Base-by-base conservation (phyloP, 2,797 vertebrate species). In the Nothura maculosa region DNA sequence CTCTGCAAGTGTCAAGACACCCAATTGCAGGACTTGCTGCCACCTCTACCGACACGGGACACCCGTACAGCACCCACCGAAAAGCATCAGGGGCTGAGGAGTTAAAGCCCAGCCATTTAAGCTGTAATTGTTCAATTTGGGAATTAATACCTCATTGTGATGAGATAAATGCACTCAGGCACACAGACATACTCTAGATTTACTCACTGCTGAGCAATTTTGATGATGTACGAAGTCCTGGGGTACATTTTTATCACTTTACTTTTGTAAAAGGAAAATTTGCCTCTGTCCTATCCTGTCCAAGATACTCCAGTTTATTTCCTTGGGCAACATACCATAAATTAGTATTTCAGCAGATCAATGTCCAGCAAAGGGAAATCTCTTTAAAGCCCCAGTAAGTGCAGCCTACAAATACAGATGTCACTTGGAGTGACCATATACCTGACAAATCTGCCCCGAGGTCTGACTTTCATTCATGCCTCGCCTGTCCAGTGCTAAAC, bases 401-500 rank as follows among this genome's bases (percentile, higher is more conserved):
- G 40, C 4, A 11, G n/a, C 32, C 34, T 2, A 2, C 38, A 83
- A 62, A 66, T 32, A 66, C 28, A 38, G 4, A 10, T 63, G 38
- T 30, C 61, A 42, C 9, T 68, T 28, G 13, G 28, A 27, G 61
- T 28, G 19, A 47, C 27, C 61, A 14, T 1, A 17, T 43, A 52
- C 19, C 43, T 78, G 10, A 81, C 48, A 85, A 85, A 82, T 17
- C 13, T 83, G 34, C 14, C 47, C 28, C 32, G 28, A 15, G 34
- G 11, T 8, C 15, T 54, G n/a, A 8, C 55, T 75, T 85, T 18
- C 60, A 36, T 28, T 61, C 47, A 7, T 20, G 5, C 62, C 50
- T 52, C 60, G n/a, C 21, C 47, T 61, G 75, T 0, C 12, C 12
- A 48, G 45, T 66, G 28, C 28, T 30, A 24, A 3, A 19, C 1